Evolutionary conservation across 2,888 invertebrate genomes (phyloP).

Genomic region (Leptinotarsa juncta): DNA sequence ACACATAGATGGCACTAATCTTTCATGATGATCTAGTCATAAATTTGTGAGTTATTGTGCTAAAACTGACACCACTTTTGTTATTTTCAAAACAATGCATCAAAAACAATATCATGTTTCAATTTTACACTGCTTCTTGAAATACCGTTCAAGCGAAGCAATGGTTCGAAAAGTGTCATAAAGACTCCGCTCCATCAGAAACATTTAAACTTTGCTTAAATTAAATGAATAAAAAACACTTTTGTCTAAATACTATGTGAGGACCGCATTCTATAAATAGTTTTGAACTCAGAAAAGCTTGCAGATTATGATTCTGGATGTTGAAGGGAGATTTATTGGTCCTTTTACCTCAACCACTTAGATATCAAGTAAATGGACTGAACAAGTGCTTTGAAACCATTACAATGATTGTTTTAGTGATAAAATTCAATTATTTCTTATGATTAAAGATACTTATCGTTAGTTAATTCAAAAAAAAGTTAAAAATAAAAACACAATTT

Average conservation of each 20-base stretch:
- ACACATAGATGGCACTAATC: no score
- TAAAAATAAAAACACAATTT: conserved; percentile 17
- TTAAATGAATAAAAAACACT: no score
- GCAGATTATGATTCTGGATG: conserved; percentile 23
- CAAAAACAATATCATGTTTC: no score
- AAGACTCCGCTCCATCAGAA: no score
- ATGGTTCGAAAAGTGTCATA: no score
- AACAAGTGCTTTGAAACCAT: conserved; percentile 21
- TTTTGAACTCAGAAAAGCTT: conserved; percentile 21
- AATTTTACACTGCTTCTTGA: no score
- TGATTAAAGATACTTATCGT: conserved; percentile 14
- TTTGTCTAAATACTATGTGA: not conserved
- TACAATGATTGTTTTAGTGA: conserved; percentile 23
- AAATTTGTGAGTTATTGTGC: no score
- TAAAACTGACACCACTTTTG: no score
- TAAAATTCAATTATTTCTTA: conserved; percentile 22
- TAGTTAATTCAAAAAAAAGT: not conserved
- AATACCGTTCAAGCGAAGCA: no score
- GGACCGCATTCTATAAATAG: conserved; percentile 18
- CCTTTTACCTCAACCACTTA: conserved; percentile 20
- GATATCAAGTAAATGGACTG: conserved; percentile 20
- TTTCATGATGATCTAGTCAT: no score
- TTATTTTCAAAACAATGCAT: no score
- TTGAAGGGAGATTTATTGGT: conserved; percentile 1
- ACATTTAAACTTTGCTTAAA: no score